Evolutionary conservation across 2,888 invertebrate genomes (phyloP).

Genomic region (Anthrax anthrax): DNA sequence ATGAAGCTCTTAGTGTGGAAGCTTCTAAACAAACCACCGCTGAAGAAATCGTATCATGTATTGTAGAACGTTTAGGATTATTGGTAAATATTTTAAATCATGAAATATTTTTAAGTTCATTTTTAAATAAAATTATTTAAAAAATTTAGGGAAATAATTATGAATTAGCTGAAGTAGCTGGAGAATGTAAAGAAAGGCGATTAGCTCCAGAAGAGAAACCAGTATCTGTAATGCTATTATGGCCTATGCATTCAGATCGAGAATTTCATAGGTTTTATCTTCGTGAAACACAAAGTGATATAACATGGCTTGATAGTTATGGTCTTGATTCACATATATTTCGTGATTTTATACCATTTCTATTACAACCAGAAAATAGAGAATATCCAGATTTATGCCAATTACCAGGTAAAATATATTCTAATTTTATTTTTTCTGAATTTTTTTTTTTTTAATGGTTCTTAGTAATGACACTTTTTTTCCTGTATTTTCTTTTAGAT

Average conservation of each 20-base stretch:
- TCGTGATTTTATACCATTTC: slow-evolving; percentile 79
- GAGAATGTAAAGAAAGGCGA: slow-evolving; percentile 83
- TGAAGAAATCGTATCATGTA: slow-evolving; percentile 81
- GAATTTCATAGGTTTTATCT: slow-evolving; percentile 52
- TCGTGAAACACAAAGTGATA: slow-evolving; percentile 71
- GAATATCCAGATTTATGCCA: slow-evolving; percentile 94
- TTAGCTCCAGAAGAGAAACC: slow-evolving; percentile 69
- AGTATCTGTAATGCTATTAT: slow-evolving; percentile 67
- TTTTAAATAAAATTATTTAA: slow-evolving; percentile 10
- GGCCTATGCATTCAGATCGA: slow-evolving; percentile 50
- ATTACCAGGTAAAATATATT: slow-evolving; percentile 42
- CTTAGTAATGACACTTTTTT: no score
- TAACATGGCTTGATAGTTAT: slow-evolving; percentile 75
- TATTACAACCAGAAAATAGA: slow-evolving; percentile 82
- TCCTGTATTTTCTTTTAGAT: slow-evolving; percentile 37
- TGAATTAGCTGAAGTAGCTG: slow-evolving; percentile 73
- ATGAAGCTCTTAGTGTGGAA: slow-evolving; percentile 80
- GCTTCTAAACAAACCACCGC: slow-evolving; percentile 85
- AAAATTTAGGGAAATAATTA: slow-evolving; percentile 44
- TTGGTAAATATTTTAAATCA: slow-evolving; percentile 25
- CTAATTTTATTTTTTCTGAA: background rate
- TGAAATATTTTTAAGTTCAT: slow-evolving; percentile 21
- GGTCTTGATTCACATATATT: slow-evolving; percentile 83
- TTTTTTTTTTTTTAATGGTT: background rate
- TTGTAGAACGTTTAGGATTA: slow-evolving; percentile 57